These are phyloP conservation scores for Tiphia femorata DNA, from an alignment of 2,888 invertebrate species.

Conservation along the genomic window DNA sequence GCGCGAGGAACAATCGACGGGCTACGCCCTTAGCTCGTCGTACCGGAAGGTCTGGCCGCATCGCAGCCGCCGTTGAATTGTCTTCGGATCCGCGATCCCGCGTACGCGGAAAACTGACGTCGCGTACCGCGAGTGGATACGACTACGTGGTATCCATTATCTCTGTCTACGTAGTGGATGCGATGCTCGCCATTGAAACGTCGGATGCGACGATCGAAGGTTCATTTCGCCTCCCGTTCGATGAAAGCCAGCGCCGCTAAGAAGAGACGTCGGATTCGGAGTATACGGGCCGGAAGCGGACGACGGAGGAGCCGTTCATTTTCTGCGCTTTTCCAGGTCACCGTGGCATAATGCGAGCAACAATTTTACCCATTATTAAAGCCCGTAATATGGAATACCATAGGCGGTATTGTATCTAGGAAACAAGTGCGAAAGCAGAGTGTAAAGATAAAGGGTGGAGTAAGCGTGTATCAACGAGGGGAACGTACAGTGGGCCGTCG, in stretches of 20 bases:
- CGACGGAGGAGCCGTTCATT: background rate
- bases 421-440: too few species aligned
- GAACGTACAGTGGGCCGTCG: too few species aligned
- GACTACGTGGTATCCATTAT: slow-evolving; percentile 17
- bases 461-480: too few species aligned
- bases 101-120: background rate
- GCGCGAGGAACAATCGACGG: slow-evolving; percentile 33
- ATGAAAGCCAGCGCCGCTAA: too few species aligned
- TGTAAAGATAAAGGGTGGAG: too few species aligned
- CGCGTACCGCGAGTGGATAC: background rate
- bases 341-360: too few species aligned
- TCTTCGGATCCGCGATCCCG: slow-evolving; percentile 21
- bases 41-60: slow-evolving; percentile 12
- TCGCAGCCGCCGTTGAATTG: slow-evolving; percentile 20
- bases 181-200: background rate
- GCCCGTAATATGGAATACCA: too few species aligned
- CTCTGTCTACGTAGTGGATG: background rate
- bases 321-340: too few species aligned
- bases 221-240: too few species aligned
- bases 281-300: background rate
- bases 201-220: background rate
- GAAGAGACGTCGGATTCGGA: background rate
- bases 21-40: slow-evolving; percentile 27
- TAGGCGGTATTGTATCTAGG: too few species aligned
- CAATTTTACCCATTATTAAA: too few species aligned